Percentiles rank a stretch among this genome's conserved stretches.
Conservation (phyloP, 2,113 vertebrate species). For the Ifrita kowaldi region DNA sequence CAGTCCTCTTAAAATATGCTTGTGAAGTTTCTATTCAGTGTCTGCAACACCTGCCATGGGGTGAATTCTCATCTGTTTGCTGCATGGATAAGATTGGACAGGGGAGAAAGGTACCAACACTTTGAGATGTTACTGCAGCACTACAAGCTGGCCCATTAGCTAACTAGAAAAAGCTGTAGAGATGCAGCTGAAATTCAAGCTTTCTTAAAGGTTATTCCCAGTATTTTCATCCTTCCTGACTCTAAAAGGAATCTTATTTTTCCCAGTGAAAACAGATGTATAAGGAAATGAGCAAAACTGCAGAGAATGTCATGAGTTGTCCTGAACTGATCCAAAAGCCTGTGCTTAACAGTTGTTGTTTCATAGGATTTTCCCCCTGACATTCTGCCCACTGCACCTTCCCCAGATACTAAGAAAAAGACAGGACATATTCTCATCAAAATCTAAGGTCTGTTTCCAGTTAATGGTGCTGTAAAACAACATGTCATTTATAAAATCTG, state of each 20-base stretch:
- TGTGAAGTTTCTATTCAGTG: neutral
- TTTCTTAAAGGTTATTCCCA: neutral
- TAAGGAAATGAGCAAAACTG: neutral
- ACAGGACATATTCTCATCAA: neutral
- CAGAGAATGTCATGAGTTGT: neutral
- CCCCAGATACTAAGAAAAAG: neutral
- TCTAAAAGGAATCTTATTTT: neutral
- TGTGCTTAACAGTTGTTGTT: neutral
- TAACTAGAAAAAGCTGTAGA: neutral
- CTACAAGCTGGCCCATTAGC: neutral
- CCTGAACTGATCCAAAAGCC: neutral
- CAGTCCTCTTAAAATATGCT: neutral
- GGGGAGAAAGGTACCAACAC: neutral
- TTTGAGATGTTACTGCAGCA: neutral
- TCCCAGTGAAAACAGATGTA: neutral
- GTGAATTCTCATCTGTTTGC: neutral
- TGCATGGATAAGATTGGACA: neutral
- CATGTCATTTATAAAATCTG: constrained; percentile 45
- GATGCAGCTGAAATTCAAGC: neutral
- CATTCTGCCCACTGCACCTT: neutral
- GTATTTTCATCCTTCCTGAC: neutral
- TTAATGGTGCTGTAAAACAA: constrained; percentile 52
- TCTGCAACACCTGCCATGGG: neutral
- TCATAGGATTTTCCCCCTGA: neutral
- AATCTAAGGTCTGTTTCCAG: constrained; percentile 41